Evolutionary conservation across 2,113 vertebrate species (phyloP).

Genomic region (Ceratotherium simum): DNA sequence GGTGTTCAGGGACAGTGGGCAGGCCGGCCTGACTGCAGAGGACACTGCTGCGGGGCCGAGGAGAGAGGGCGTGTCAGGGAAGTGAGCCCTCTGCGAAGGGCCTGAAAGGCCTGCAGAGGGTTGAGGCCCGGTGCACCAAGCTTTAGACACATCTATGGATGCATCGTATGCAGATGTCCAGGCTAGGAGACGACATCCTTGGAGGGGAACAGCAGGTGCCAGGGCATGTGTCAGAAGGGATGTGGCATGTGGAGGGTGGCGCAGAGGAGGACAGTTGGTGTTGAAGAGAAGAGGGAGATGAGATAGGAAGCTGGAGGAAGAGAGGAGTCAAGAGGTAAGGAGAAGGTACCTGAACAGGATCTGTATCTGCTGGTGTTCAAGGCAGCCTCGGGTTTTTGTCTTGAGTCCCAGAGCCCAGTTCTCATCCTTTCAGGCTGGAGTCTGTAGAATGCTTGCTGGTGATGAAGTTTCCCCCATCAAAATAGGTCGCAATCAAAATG

Average conservation of each 20-base stretch:
- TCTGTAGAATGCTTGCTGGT: neutral
- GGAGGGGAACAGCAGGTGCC: neutral
- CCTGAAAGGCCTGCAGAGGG: neutral
- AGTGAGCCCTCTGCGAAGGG: neutral
- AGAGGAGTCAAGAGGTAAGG: neutral
- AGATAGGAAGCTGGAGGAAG: neutral
- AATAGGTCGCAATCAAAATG: neutral
- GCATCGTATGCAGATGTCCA: accelerated
- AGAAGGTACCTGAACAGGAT: too few relatives aligned
- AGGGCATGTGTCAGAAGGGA: neutral
- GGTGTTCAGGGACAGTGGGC: neutral
- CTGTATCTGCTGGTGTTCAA: neutral
- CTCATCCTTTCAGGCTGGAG: neutral
- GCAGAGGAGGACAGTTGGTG: neutral
- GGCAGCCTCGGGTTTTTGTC: neutral
- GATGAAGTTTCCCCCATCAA: neutral
- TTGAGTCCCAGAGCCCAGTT: neutral
- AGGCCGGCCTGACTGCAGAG: neutral
- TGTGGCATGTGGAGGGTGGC: neutral
- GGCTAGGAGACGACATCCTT: neutral
- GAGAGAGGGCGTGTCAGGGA: too few relatives aligned
- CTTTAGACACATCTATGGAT: accelerated
- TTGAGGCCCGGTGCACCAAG: accelerated
- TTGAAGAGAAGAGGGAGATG: neutral
- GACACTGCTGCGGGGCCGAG: neutral